Evolutionary conservation across 2,888 invertebrate species (phyloP).

Genomic region (Micoletzkya japonica): DNA sequence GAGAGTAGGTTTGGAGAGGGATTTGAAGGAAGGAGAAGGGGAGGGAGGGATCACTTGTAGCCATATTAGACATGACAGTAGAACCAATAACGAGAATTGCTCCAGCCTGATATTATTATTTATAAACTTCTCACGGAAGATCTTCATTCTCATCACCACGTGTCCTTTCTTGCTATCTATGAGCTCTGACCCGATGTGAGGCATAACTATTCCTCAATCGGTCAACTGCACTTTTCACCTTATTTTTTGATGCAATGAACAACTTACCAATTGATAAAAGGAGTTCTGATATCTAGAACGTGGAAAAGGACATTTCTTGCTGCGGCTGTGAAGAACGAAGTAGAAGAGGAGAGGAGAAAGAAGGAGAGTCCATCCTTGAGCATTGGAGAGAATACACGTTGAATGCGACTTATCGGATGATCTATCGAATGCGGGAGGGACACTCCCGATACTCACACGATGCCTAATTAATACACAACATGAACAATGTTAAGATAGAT

Average conservation of each 20-base stretch:
- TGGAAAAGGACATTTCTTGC: slow-evolving; percentile 24
- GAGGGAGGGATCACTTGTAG: not conserved
- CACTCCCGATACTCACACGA: no score
- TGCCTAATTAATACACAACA: no score
- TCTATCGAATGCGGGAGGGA: no score
- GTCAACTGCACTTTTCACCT: no score
- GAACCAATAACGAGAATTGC: slow-evolving; percentile 15
- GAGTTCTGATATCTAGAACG: slow-evolving; percentile 23
- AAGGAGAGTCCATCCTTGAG: slow-evolving; percentile 21
- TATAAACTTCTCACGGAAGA: not conserved
- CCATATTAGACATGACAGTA: slow-evolving; percentile 6
- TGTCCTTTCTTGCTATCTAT: no score
- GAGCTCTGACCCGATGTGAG: no score
- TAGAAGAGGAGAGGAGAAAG: slow-evolving; percentile 12
- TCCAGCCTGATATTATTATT: slow-evolving; percentile 11
- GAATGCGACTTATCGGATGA: not conserved
- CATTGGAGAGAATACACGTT: not conserved
- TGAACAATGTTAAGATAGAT: no score
- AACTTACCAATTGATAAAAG: slow-evolving; percentile 19
- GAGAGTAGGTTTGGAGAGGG: not conserved
- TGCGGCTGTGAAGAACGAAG: slow-evolving; percentile 18
- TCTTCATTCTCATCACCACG: not conserved
- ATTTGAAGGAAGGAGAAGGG: not conserved
- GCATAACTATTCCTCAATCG: no score
- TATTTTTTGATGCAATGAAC: no score